Conservation (phyloP, 2,888 invertebrate genomes). For the Leptinotarsa peninsularis region DNA sequence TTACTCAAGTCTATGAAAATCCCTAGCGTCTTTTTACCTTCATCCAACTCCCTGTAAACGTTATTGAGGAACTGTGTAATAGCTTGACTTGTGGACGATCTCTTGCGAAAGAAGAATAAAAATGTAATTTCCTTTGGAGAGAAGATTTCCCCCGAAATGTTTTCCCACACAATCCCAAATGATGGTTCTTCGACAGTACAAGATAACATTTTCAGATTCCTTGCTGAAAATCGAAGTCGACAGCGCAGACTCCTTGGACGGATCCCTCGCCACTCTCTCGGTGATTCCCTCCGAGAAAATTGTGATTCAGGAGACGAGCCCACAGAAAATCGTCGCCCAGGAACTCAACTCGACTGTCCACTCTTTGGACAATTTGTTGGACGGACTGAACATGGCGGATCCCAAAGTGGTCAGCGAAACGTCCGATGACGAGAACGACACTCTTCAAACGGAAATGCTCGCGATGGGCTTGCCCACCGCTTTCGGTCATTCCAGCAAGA, state of each 20-base stretch:
- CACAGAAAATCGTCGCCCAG: too few relatives aligned
- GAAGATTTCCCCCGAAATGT: too few relatives aligned
- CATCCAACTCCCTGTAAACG: too few relatives aligned
- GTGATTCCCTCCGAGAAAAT: not conserved
- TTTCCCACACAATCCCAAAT: too few relatives aligned
- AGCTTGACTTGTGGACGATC: too few relatives aligned
- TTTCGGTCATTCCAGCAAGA: conserved; percentile 50
- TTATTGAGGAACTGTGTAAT: too few relatives aligned
- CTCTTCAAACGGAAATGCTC: conserved; percentile 50
- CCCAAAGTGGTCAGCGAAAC: conserved; percentile 57
- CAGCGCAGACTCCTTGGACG: conserved; percentile 70
- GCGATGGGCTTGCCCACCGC: conserved; percentile 60
- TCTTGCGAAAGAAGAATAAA: too few relatives aligned
- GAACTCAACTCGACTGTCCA: not conserved
- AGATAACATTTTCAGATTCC: not conserved
- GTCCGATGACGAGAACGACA: conserved; percentile 49
- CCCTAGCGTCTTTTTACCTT: too few relatives aligned
- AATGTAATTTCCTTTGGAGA: too few relatives aligned
- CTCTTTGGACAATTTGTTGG: conserved; percentile 26
- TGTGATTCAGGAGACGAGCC: not conserved
- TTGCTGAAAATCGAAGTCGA: conserved; percentile 23
- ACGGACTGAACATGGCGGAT: conserved; percentile 44
- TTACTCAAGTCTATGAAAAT: too few relatives aligned
- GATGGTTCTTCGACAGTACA: not conserved
- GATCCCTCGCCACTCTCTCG: conserved; percentile 62